These are phyloP conservation scores for Kryphioiulus occultus DNA, from an alignment of 2,888 invertebrate genomes.

Conservation along the genomic window DNA sequence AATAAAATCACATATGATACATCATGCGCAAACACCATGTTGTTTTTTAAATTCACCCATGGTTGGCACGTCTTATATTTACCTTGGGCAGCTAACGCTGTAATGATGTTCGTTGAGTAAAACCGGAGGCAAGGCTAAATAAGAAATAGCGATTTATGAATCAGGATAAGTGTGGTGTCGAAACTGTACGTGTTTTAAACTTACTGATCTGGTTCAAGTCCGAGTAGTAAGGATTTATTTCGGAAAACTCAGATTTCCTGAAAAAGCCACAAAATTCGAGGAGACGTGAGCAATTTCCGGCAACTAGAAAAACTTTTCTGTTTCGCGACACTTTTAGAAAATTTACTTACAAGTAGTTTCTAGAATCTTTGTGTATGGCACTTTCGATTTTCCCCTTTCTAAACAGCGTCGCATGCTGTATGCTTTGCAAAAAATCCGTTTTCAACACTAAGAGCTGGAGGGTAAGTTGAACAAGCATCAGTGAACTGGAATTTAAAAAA, in stretches of 20 bases:
- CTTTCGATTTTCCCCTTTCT: conserved; percentile 57
- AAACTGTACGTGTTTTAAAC: not conserved
- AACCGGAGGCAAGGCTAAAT: not conserved
- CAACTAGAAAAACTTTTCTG: no score
- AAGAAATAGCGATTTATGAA: not conserved
- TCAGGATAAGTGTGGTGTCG: not conserved
- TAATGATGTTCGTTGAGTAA: not conserved
- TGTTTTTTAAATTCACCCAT: not conserved
- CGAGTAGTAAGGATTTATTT: not conserved
- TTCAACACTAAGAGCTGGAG: conserved; percentile 66
- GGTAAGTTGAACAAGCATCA: conserved; percentile 48
- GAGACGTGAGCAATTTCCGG: no score
- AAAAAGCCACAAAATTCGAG: not conserved
- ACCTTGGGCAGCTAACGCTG: not conserved
- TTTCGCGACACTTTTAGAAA: not conserved
- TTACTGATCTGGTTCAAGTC: conserved; percentile 21
- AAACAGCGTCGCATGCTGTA: conserved; percentile 65
- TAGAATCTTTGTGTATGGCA: conserved; percentile 13
- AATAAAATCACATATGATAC: not conserved
- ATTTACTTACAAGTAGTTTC: conserved; percentile 37
- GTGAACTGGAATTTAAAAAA: not conserved
- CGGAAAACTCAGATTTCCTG: conserved; percentile 14
- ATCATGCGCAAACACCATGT: not conserved
- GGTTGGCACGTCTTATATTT: not conserved
- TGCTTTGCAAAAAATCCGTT: conserved; percentile 67